Percentiles rank a stretch among this genome's conserved stretches.
These are phyloP conservation scores for Triplophysa rosa DNA, from an alignment of 2,113 vertebrate genomes.

Conservation along the genomic window DNA sequence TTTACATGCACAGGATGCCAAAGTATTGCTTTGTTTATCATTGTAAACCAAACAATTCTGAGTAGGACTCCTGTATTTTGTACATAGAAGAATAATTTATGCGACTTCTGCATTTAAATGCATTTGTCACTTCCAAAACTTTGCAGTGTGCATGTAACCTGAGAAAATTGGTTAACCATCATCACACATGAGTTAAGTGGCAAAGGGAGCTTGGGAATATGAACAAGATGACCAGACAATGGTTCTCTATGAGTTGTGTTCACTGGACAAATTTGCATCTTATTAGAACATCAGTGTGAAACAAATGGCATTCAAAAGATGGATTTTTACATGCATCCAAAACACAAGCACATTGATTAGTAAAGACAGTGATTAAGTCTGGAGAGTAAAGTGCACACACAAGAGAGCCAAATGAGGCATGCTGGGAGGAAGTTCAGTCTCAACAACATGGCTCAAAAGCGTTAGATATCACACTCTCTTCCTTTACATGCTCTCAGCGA, in stretches of 20 bases:
- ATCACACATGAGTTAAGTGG: not conserved
- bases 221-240: not conserved
- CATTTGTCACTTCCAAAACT: not conserved
- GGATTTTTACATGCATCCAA: not conserved
- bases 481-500: not conserved
- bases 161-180: not conserved
- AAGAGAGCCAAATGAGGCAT: conserved; percentile 49
- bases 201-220: not conserved
- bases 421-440: conserved; percentile 53
- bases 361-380: conserved; percentile 61
- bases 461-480: not conserved
- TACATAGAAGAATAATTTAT: too few relatives aligned
- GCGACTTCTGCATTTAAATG: conserved; percentile 8
- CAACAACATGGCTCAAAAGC: conserved; percentile 50
- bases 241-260: not conserved
- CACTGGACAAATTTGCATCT: not conserved
- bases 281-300: not conserved
- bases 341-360: conserved; percentile 52
- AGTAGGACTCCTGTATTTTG: not conserved
- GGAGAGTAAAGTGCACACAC: conserved; percentile 41
- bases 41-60: not conserved
- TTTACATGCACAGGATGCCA: not conserved
- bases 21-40: not conserved
- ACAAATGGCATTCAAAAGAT: not conserved
- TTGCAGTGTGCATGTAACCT: conserved; percentile 12